Evolutionary conservation across 2,797 vertebrate species (phyloP), one percentile per base, ranked within the genome.

Genomic region (Craterocephalus amniculus): DNA sequence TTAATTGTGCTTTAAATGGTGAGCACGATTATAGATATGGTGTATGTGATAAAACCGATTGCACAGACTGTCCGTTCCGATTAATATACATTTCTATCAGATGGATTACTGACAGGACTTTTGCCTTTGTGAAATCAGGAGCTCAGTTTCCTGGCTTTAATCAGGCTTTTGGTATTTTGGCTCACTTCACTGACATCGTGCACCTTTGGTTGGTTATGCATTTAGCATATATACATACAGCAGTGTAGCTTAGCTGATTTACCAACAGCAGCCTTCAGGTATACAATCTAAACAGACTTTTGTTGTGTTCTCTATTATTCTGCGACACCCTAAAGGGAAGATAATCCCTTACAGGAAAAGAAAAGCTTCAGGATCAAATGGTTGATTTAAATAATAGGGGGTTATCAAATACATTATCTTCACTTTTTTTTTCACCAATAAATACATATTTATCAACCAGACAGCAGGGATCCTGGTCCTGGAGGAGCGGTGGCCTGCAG

Each of bases 41-140:
- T n/a, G n/a, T n/a, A n/a, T n/a, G n/a, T n/a, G n/a, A n/a, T n/a
- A n/a, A n/a, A n/a, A n/a, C n/a, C n/a, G n/a, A n/a, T n/a, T n/a
- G n/a, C n/a, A n/a, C n/a, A 22, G 32, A 34, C 8, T 34, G 58
- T 76, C 79, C 73, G 67, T 73, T 74, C 55, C 20, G 63, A 38
- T 67, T 71, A 62, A 77, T 74, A 80, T 85, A 72, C 70, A 69
- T 84, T 80, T 72, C 1, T 57, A 60, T 66, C 62, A 64, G 29
- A 72, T 20, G 49, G 27, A 67, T 51, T 63, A 43, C 27, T 55
- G 14, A 54, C 66, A 72, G 66, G 59, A 36, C n/a, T 64, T 78
- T 78, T 35, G 63, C 58, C 40, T 18, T 29, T 3, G 29, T 26
- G 24, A 13, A 1, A 58, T 58, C 27, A 49, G 31, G 8, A 2